Evolutionary conservation across 2,888 invertebrate genomes (phyloP), one percentile per base, ranked within the genome.

Genomic region (Beris chalybata): DNA sequence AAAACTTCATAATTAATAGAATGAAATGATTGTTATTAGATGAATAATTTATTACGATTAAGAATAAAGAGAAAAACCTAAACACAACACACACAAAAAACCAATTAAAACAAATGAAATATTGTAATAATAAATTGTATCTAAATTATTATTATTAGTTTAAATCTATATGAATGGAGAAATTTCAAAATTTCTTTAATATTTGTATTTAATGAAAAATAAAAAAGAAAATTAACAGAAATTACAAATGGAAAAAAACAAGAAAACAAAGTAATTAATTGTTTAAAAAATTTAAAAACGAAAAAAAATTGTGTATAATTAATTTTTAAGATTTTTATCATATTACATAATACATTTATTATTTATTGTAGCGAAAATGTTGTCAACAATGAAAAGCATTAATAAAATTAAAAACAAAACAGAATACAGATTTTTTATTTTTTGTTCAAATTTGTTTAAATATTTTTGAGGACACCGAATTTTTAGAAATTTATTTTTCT

Each of bases 31-130:
- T 70, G 70, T 70, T 70, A 70, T 70, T 70, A 70, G 70, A 69
- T 70, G 70, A 70, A 70, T 70, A 70, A 69, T 68, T 70, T 69
- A 70, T 70, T 69, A 69, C 38, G 70, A 69, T 70, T 69, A 67
- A 67, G 65, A 67, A 70, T 67, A 67, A 67, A 69, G 68, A 66
- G 65, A 59, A 69, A 70, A 70, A 69, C 65, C 69, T 69, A 67
- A 70, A 69, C 64, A 70, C 67, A n/a, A 69, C 67, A 65, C 22
- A 22, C 22, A 22, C 22, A 22, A 22, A 22, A 22, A 22, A 22
- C 22, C 22, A 70, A 68, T 70, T 90, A 71, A 94, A 48, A 48
- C 7, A 48, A 48, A 48, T 13, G 15, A 48, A 48, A 48, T 13
- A 12, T 48, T 48, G 15, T 48, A 48, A 48, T 13, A 13, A 38